These are phyloP conservation scores for Podarcis lilfordi DNA, from an alignment of 2,797 vertebrate genomes.

Conservation along the genomic window DNA sequence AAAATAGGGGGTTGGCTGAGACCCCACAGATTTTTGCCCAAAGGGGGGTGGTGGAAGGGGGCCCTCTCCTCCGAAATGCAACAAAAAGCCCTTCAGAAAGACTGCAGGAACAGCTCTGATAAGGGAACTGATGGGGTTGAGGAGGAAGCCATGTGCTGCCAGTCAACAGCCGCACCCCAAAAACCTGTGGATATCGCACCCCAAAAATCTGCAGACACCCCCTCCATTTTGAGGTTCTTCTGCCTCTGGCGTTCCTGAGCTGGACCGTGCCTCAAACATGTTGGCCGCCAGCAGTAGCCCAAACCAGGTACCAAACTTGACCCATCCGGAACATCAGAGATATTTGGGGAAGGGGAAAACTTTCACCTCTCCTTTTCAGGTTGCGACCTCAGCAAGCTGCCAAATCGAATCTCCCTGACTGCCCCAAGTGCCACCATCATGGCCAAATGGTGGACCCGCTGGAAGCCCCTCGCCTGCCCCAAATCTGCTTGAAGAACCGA, in stretches of 20 bases:
- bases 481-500: conserved; percentile 26
- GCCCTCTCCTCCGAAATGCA: neutral
- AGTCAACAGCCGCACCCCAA: neutral
- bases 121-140: too few relatives aligned
- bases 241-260: neutral
- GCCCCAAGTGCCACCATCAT: too few relatives aligned
- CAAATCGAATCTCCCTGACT: neutral
- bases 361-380: neutral
- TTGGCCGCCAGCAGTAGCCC: too few relatives aligned
- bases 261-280: too few relatives aligned
- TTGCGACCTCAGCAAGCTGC: neutral
- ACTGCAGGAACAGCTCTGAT: neutral
- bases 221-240: too few relatives aligned
- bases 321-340: too few relatives aligned
- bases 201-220: neutral
- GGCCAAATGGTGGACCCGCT: neutral
- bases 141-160: neutral
- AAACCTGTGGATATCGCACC: neutral
- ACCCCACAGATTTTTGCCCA: too few relatives aligned
- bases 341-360: neutral
- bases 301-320: neutral
- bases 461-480: neutral
- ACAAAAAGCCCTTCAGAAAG: neutral
- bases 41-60: accelerated
- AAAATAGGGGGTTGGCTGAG: too few relatives aligned